Percentiles rank a stretch among this genome's conserved stretches.
phyloP scores from a whole-genome alignment of 64 coral and sea anemone genomes.

The Porites lutea region DNA sequence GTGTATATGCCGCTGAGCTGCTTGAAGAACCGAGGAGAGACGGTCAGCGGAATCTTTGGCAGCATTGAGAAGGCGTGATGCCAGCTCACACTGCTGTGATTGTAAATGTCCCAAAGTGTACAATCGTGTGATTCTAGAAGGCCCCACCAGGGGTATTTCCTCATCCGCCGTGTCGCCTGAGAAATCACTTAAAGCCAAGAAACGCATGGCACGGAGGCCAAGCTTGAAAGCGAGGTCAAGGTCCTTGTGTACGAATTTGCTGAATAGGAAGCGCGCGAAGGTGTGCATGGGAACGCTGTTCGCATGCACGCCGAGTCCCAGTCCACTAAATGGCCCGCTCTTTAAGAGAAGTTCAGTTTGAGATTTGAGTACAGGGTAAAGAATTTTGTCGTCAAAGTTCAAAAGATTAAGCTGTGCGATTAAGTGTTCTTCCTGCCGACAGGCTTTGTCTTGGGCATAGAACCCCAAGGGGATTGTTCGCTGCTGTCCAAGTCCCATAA shows the following conservation, averaged over 20 bases:
- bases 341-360: slow-evolving; percentile 83
- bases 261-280: slow-evolving; percentile 92
- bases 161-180: slow-evolving; percentile 58
- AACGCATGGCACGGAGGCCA: slow-evolving; percentile 92
- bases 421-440: slow-evolving; percentile 94
- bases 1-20: slow-evolving; percentile 83
- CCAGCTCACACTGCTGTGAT: slow-evolving; percentile 97
- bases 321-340: slow-evolving; percentile 84
- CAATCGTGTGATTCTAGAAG: slow-evolving; percentile 67
- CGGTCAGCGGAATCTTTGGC: slow-evolving; percentile 77
- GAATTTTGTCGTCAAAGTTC: slow-evolving; percentile 67
- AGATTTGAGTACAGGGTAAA: slow-evolving; percentile 59
- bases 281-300: slow-evolving; percentile 97
- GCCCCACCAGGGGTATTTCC: slow-evolving; percentile 55
- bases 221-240: slow-evolving; percentile 88
- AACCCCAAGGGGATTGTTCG: slow-evolving; percentile 92
- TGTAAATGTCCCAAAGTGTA: slow-evolving; percentile 94
- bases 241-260: slow-evolving; percentile 75
- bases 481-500: slow-evolving; percentile 92
- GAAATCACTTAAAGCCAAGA: slow-evolving; percentile 66
- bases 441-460: slow-evolving; percentile 94
- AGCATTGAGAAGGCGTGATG: slow-evolving; percentile 84
- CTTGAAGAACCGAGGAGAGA: slow-evolving; percentile 61
- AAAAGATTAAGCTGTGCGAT: slow-evolving; percentile 95
- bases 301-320: slow-evolving; percentile 81